phyloP scores from a whole-genome alignment of 1,140 invertebrate genomes.

The Drosophila ironensis region DNA sequence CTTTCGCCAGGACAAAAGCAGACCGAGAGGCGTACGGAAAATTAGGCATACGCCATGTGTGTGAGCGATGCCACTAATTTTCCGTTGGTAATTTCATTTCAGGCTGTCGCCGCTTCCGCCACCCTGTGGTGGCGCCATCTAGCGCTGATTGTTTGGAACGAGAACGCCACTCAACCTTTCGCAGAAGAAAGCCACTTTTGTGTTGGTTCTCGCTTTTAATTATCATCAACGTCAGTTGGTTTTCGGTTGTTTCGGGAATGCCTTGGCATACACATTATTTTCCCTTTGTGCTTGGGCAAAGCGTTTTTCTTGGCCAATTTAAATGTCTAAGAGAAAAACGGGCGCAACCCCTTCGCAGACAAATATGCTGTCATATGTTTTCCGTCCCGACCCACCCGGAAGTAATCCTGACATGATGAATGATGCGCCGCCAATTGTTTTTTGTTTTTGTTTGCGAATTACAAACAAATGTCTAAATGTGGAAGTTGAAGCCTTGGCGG shows the following conservation, averaged over 20 bases:
- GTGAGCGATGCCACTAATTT: slow-evolving; percentile 63
- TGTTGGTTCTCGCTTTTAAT: slow-evolving; percentile 55
- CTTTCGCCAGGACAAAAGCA: slow-evolving; percentile 32
- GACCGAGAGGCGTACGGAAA: slow-evolving; percentile 34
- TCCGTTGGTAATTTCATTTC: slow-evolving; percentile 75
- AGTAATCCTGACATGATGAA: slow-evolving; percentile 49
- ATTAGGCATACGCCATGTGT: slow-evolving; percentile 71
- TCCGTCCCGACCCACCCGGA: neutral
- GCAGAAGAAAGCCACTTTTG: slow-evolving; percentile 3
- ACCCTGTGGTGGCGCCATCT: slow-evolving; percentile 36
- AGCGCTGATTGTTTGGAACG: slow-evolving; percentile 3
- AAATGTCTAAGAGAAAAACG: slow-evolving; percentile 30
- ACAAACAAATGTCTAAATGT: slow-evolving; percentile 64
- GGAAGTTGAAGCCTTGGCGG: slow-evolving; percentile 16
- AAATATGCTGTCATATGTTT: slow-evolving; percentile 75
- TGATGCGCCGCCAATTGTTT: slow-evolving; percentile 70
- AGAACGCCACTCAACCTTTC: slow-evolving; percentile 10
- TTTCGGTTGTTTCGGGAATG: slow-evolving; percentile 36
- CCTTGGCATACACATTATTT: slow-evolving; percentile 33
- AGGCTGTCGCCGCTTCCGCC: slow-evolving; percentile 18
- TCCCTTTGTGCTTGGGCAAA: neutral
- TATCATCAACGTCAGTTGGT: slow-evolving; percentile 65
- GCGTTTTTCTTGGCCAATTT: slow-evolving; percentile 49
- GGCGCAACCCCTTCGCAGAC: slow-evolving; percentile 27
- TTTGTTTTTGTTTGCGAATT: slow-evolving; percentile 52